Percentiles rank a stretch among this genome's conserved stretches.
Evolutionary conservation across 2,797 vertebrate species (phyloP).

Genomic region (Melanotaenia trifasciata): DNA sequence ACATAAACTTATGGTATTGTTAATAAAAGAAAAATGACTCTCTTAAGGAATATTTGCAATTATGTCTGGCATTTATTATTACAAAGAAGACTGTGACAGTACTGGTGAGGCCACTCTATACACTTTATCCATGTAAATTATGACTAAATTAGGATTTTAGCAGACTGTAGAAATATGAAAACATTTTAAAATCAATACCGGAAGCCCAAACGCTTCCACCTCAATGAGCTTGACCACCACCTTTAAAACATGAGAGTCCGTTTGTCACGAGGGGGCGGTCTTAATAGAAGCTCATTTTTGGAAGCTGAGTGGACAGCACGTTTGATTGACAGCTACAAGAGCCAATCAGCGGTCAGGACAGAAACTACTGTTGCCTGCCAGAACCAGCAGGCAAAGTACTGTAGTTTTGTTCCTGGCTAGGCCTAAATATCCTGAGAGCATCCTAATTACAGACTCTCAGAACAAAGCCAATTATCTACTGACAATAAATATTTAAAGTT

Average conservation of each 20-base stretch:
- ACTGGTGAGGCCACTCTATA: too few relatives aligned
- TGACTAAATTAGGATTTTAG: too few relatives aligned
- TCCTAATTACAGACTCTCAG: not conserved
- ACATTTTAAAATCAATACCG: conserved; percentile 30
- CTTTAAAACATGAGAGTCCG: conserved; percentile 23
- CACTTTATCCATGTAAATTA: too few relatives aligned
- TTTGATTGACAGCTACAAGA: conserved; percentile 49
- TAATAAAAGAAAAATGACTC: too few relatives aligned
- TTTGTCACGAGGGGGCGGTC: conserved; percentile 55
- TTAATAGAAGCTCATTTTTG: conserved; percentile 40
- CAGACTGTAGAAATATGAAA: too few relatives aligned
- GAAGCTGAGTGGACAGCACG: conserved; percentile 53
- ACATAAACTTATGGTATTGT: too few relatives aligned
- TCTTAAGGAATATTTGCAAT: too few relatives aligned
- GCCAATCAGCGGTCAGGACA: conserved; percentile 51
- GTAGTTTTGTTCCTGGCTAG: conserved; percentile 65
- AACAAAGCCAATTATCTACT: not conserved
- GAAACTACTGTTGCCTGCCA: conserved; percentile 67
- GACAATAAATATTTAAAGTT: not conserved
- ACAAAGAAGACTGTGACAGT: too few relatives aligned
- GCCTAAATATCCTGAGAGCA: conserved; percentile 55
- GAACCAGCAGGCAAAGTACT: conserved; percentile 67
- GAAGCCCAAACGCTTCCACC: conserved; percentile 16
- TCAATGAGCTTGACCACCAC: conserved; percentile 3
- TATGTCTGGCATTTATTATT: too few relatives aligned